Evolutionary conservation across 1,140 invertebrate species (phyloP).

Genomic region (Mercenaria mercenaria): DNA sequence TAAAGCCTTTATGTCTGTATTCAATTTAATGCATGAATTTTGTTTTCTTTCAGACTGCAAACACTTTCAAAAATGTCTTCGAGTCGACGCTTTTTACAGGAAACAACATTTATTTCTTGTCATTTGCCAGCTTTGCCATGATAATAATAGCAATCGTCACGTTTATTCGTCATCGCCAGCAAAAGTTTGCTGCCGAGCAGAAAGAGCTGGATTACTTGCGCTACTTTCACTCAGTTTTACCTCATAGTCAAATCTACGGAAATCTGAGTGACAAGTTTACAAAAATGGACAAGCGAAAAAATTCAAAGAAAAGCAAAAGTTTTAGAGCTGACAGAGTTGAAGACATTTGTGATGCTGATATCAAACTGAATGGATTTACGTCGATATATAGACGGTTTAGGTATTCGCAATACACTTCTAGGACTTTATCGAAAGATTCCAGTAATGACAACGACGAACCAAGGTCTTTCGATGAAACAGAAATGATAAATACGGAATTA

Average conservation of each 20-base stretch:
- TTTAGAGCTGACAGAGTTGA: not conserved
- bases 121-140: not conserved
- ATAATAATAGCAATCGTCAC: not conserved
- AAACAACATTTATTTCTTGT: slow-evolving; percentile 40
- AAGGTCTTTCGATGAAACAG: not conserved
- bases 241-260: slow-evolving; percentile 51
- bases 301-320: slow-evolving; percentile 4
- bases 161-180: not conserved
- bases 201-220: slow-evolving; percentile 45
- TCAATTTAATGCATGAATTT: not conserved
- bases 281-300: not conserved
- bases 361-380: not conserved
- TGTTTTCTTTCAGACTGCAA: not conserved
- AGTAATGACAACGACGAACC: not conserved
- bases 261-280: slow-evolving; percentile 29
- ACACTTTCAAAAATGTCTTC: not conserved
- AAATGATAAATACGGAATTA: not conserved
- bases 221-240: slow-evolving; percentile 45
- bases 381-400: not conserved
- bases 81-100: slow-evolving; percentile 1
- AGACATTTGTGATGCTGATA: not conserved
- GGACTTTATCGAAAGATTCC: not conserved
- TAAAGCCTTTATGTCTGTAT: too few species aligned
- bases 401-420: not conserved
- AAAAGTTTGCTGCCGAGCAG: slow-evolving; percentile 7